A percentile compares a stretch with the other conserved stretches of the same genome.
phyloP scores from a whole-genome alignment of 2,888 invertebrate species.

The Orthosia cruda region DNA sequence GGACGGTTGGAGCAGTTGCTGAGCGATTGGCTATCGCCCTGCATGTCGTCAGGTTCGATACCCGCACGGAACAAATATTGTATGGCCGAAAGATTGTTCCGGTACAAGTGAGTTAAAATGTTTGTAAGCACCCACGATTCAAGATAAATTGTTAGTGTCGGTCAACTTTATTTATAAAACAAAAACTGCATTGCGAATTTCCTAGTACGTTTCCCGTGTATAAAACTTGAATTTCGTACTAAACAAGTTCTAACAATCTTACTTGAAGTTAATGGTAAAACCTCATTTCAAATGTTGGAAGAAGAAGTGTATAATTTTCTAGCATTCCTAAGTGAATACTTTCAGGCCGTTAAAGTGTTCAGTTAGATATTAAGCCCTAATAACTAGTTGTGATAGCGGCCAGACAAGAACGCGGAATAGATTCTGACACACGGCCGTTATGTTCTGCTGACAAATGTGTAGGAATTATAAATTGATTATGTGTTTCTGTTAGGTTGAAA shows the following conservation, averaged over 20 bases:
- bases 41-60: too few relatives aligned
- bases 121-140: too few relatives aligned
- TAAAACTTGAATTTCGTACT: neutral
- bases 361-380: constrained; percentile 75
- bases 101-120: too few relatives aligned
- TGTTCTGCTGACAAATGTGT: constrained; percentile 18
- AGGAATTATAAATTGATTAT: neutral
- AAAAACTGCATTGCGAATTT: neutral
- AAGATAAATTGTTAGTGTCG: too few relatives aligned
- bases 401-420: constrained; percentile 66
- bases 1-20: too few relatives aligned
- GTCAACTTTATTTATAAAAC: too few relatives aligned
- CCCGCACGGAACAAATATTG: too few relatives aligned
- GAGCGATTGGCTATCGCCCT: too few relatives aligned
- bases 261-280: constrained; percentile 3
- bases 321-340: constrained; percentile 48
- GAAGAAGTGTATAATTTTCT: constrained; percentile 28
- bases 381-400: constrained; percentile 75
- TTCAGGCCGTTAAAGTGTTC: constrained; percentile 64
- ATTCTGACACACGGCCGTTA: constrained; percentile 64
- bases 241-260: constrained; percentile 5
- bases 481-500: constrained; percentile 12
- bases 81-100: too few relatives aligned
- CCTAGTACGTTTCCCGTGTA: neutral
- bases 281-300: neutral